phyloP scores from a whole-genome alignment of 2,113 vertebrate species.

The Cinclus cinclus region DNA sequence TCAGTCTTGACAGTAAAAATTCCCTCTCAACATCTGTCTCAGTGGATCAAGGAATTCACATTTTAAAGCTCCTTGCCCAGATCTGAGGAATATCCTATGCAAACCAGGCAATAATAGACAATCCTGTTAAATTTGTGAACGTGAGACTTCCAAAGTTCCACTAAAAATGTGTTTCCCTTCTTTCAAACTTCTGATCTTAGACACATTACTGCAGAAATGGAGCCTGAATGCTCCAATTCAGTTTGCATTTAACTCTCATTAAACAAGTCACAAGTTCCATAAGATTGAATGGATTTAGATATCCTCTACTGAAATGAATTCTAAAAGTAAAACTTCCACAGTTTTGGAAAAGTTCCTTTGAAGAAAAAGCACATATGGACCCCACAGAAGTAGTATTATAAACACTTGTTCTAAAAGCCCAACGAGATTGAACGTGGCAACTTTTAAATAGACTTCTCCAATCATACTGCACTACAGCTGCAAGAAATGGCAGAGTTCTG shows the following conservation, averaged over 20 bases:
- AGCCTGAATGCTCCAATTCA: neutral
- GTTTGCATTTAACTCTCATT: neutral
- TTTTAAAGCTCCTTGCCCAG: neutral
- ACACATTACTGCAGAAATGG: neutral
- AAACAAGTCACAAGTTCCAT: neutral
- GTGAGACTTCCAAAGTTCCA: neutral
- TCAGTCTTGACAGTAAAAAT: neutral
- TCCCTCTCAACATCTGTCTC: neutral
- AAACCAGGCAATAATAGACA: neutral
- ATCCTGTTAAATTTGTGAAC: neutral
- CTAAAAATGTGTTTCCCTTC: neutral
- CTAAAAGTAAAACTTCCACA: neutral
- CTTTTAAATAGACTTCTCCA: neutral
- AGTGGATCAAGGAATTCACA: neutral
- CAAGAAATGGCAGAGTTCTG: neutral
- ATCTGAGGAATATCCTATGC: neutral
- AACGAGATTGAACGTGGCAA: neutral
- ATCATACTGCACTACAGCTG: neutral
- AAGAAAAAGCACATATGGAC: neutral
- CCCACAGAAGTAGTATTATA: neutral
- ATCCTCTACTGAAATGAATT: neutral
- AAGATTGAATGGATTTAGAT: neutral
- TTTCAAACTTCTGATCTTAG: neutral
- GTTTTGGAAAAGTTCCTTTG: neutral
- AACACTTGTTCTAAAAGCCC: neutral